Conservation (phyloP, 2,797 vertebrate genomes). For the Oreochromis grahami region DNA sequence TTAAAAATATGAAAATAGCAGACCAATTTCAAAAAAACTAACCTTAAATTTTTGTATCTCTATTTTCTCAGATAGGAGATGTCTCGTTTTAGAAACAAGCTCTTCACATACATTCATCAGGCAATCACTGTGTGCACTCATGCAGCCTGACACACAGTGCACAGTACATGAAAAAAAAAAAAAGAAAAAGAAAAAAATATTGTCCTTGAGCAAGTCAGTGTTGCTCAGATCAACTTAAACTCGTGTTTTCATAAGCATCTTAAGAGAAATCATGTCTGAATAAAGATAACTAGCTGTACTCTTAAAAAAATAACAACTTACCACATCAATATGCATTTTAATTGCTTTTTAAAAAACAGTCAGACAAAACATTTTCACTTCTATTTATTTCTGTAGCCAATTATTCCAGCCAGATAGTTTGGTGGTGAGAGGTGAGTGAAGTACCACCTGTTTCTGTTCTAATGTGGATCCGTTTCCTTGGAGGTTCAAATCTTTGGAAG, state of each 20-base stretch:
- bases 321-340: background rate
- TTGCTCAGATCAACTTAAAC: background rate
- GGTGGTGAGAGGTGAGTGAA: background rate
- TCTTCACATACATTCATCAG: background rate
- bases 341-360: background rate
- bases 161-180: background rate
- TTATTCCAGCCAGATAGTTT: background rate
- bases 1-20: background rate
- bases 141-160: background rate
- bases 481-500: constrained; percentile 79
- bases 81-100: background rate
- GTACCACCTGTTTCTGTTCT: background rate
- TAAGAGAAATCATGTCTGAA: background rate
- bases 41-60: background rate
- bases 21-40: background rate
- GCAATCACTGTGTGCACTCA: background rate
- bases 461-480: constrained; percentile 20
- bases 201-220: background rate
- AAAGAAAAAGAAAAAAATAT: background rate
- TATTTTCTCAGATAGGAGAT: background rate
- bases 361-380: background rate
- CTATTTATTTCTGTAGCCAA: background rate
- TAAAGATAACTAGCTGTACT: background rate
- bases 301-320: background rate
- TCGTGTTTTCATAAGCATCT: background rate